Base-by-base conservation (phyloP, 2,797 vertebrate genomes). In the Pangasius sanitwongsei region DNA sequence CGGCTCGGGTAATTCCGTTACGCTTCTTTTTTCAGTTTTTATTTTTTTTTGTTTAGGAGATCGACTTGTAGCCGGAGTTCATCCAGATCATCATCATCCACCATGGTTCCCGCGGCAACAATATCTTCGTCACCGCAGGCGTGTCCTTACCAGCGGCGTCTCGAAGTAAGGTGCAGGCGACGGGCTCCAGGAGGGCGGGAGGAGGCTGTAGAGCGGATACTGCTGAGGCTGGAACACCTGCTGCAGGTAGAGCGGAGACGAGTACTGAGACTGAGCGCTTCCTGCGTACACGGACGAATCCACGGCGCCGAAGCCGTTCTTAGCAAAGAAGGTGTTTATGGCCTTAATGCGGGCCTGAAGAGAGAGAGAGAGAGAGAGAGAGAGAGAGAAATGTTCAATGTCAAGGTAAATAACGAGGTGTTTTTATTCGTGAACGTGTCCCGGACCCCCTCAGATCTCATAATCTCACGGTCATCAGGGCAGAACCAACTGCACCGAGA, bases 281-380 rank as follows among this genome's bases (percentile, higher is more conserved):
- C 93, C 97, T 80, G 97, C 92, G 31, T 98, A 99, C 92, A 98
- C 94, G 85, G 96, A 96, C 92, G 96, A 98, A 94, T 99, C 99
- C 95, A 98, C 95, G 20, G 97, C 96, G 91, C 97, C 96, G 94
- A 98, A 99, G 94, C 98, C 97, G 92, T 99, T 99, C 97, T 99
- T 99, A 8, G 98, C 98, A 95, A 99, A 99, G 95, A 99, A 99
- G 0, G 98, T 99, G 96, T 99, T 99, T 95, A 99, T 99, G 96
- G 98, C 98, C 97, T 99, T 99, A 96, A 99, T 99, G 93, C 98
- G 97, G 91, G 99, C 99, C 99, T 99, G 93, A 0, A 28, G 31
- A 80, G 0, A 83, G 8, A 61, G 48, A 87, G 61, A 18, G 6
- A 55, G 13, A 20, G 57, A 82, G 69, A 81, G 44, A 13, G 25